Conservation (phyloP, 2,797 vertebrate species). For the Fistularia tabacaria region DNA sequence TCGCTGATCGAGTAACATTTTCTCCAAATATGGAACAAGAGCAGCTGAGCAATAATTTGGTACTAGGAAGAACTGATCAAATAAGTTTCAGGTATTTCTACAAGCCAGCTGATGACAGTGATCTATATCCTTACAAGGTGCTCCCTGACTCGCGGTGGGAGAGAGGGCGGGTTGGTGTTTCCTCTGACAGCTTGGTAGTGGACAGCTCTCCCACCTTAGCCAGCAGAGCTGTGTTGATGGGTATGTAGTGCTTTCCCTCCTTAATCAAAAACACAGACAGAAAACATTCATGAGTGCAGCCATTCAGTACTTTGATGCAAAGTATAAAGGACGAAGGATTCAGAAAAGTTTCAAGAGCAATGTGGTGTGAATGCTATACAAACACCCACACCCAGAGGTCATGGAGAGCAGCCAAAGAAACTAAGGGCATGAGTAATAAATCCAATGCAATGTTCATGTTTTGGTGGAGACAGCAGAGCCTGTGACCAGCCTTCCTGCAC, state of each 20-base stretch:
- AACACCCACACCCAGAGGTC: conserved; percentile 27
- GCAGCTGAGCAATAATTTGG: neutral
- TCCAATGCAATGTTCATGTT: conserved; percentile 24
- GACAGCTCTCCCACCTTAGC: conserved; percentile 70
- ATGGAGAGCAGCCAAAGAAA: conserved; percentile 50
- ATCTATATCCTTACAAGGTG: conserved; percentile 74
- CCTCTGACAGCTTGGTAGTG: conserved; percentile 66
- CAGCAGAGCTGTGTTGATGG: conserved; percentile 85
- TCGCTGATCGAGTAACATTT: neutral
- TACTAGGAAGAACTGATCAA: too few relatives aligned
- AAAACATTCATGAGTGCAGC: conserved; percentile 8
- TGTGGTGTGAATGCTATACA: conserved; percentile 7
- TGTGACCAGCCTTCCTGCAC: conserved; percentile 21
- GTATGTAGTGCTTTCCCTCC: conserved; percentile 96
- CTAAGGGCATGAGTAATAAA: conserved; percentile 39
- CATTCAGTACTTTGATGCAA: conserved; percentile 7
- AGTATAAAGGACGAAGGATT: conserved; percentile 3
- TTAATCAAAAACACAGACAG: conserved; percentile 52
- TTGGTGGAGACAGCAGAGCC: conserved; percentile 24
- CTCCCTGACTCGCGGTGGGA: conserved; percentile 78
- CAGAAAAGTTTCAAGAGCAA: conserved; percentile 1
- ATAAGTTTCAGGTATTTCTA: neutral
- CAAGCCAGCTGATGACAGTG: neutral
- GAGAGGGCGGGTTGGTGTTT: conserved; percentile 62
- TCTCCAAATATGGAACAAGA: neutral